Evolutionary conservation across 2,113 vertebrate species (phyloP).

Genomic region (Macquaria australasica): DNA sequence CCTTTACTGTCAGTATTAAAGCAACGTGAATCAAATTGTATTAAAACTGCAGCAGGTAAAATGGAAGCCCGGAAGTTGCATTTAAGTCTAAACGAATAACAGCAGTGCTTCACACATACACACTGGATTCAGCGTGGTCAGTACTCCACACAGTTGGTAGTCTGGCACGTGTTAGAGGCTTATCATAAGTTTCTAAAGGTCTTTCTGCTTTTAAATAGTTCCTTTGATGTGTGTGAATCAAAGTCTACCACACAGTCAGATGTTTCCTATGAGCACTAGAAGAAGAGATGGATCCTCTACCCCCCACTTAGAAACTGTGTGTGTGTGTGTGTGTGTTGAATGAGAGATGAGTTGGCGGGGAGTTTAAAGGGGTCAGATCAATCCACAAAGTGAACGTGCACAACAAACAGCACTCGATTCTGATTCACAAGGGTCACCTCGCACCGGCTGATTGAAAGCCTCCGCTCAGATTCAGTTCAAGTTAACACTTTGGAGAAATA

Average conservation of each 20-base stretch:
- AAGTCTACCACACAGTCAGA: slow-evolving; percentile 59
- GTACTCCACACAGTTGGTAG: slow-evolving; percentile 9
- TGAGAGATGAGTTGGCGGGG: slow-evolving; percentile 33
- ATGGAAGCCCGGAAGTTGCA: background rate
- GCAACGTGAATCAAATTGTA: background rate
- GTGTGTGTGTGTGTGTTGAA: slow-evolving; percentile 31
- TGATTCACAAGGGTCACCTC: slow-evolving; percentile 30
- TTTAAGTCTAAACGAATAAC: too few species aligned
- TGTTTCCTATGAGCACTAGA: slow-evolving; percentile 38
- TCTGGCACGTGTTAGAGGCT: slow-evolving; percentile 28
- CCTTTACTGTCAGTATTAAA: background rate
- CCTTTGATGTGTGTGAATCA: slow-evolving; percentile 77
- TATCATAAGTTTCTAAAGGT: slow-evolving; percentile 62
- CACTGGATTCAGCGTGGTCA: slow-evolving; percentile 4
- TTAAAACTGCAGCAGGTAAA: background rate
- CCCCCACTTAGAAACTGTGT: slow-evolving; percentile 27
- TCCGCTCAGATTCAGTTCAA: slow-evolving; percentile 11
- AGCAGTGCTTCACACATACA: background rate
- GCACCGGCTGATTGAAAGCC: background rate
- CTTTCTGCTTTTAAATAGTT: slow-evolving; percentile 51
- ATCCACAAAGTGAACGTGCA: slow-evolving; percentile 13
- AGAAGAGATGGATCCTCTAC: slow-evolving; percentile 29
- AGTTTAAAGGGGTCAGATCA: slow-evolving; percentile 66
- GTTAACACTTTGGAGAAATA: slow-evolving; percentile 5
- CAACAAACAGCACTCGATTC: slow-evolving; percentile 16